phyloP scores from a whole-genome alignment of 92 coral and sea anemone genomes.

The Desmophyllum pertusum region DNA sequence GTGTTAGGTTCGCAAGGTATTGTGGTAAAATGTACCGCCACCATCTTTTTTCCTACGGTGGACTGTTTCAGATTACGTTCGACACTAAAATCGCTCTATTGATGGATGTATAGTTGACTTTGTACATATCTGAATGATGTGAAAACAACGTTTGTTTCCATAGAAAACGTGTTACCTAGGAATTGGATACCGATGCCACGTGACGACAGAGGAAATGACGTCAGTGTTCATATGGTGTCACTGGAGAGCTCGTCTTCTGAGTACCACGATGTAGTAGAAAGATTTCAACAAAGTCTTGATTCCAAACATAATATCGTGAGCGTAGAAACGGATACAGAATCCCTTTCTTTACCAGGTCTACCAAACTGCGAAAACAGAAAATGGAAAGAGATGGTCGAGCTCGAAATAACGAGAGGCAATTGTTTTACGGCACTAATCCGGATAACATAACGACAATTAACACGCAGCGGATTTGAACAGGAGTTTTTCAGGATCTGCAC shows the following conservation, averaged over 20 bases:
- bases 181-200: constrained; percentile 47
- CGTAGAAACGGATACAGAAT: constrained; percentile 54
- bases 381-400: constrained; percentile 23
- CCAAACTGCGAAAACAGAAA: constrained; percentile 35
- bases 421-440: constrained; percentile 42
- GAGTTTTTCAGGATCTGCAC: constrained; percentile 31
- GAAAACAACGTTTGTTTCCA: no score
- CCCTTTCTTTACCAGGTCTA: constrained; percentile 48
- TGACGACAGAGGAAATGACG: constrained; percentile 12
- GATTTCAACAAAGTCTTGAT: constrained; percentile 5
- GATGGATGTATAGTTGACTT: no score
- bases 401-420: constrained; percentile 28
- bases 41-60: no score
- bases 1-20: no score
- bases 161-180: neutral
- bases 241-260: constrained; percentile 32
- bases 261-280: constrained; percentile 31
- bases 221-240: constrained; percentile 21
- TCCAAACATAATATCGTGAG: neutral
- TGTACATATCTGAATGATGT: no score
- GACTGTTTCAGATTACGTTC: no score
- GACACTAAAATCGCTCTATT: no score
- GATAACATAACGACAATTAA: constrained; percentile 20
- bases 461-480: constrained; percentile 40
- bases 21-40: no score